Evolutionary conservation across 2,888 invertebrate species (phyloP), one percentile per base, ranked within the genome.

Genomic region (Choristoneura rosaceana): DNA sequence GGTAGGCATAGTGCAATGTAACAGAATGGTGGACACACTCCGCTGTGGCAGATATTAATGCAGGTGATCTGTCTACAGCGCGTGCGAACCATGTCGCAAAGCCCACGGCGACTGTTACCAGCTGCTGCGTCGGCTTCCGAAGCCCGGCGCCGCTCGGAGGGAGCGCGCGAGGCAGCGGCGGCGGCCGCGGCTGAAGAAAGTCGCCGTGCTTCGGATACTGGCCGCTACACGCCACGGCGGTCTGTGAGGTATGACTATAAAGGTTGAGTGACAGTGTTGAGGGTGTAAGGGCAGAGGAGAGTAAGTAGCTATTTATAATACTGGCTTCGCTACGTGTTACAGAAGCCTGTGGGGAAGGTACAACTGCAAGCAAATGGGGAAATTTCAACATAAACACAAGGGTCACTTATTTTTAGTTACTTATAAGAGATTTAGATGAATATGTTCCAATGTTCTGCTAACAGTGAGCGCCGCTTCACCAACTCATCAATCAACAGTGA

Each of bases 401-500:
- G 25, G 25, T 2, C 25, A 25, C 25, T 25, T 25, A 25, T 25
- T 25, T 25, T 25, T 25, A 25, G 25, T 25, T 25, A 25, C 0
- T 0, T 25, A 25, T 25, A 1, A 25, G 25, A 25, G 25, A 25
- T 25, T 25, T 25, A n/a, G n/a, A 47, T 47, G n/a, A 47, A 14
- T 47, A 25, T n/a, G n/a, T 47, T 5, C 47, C 7, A 10, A 43
- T 47, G n/a, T n/a, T 15, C 38, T 41, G 33, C 74, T 60, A 55
- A 4, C 73, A 93, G 94, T 74, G 94, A 94, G 75, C 82, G 94
- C 9, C 90, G 94, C 3, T 92, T 86, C 80, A 93, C 94, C 47
- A 92, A 90, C 74, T 87, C 93, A 0, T 93, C 93, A 3, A 90
- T 93, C 73, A 92, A 89, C 81, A 92, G 93, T 76, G 93, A 94